A percentile compares a stretch with the other conserved stretches of the same genome.
Conservation (phyloP, 2,797 vertebrate genomes). For the Sebastes diaconus region DNA sequence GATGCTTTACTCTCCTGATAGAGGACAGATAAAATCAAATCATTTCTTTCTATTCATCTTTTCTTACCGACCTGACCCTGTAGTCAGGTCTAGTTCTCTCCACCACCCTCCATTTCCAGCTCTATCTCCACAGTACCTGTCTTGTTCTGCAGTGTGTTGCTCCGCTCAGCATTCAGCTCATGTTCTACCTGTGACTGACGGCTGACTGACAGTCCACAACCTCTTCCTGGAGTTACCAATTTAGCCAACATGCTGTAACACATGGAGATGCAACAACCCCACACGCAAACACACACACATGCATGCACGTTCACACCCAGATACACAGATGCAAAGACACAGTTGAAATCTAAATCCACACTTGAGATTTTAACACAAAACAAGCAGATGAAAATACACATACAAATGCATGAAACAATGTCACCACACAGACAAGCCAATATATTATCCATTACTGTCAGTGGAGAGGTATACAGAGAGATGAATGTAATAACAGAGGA, state of each 20-base stretch:
- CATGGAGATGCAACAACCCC: not conserved
- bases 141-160: conserved; percentile 2
- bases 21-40: not conserved
- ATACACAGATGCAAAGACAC: not conserved
- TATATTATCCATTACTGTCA: not conserved
- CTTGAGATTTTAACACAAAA: not conserved
- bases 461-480: not conserved
- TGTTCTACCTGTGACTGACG: conserved; percentile 29
- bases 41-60: not conserved
- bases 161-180: conserved; percentile 19
- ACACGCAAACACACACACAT: not conserved
- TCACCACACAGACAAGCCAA: not conserved
- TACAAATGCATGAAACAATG: not conserved
- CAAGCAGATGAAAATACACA: not conserved
- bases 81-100: not conserved
- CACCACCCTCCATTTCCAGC: not conserved
- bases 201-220: conserved; percentile 47
- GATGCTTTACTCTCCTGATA: not conserved
- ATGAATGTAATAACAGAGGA: not conserved
- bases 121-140: not conserved
- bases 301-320: not conserved
- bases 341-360: conserved; percentile 8
- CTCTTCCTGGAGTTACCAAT: conserved; percentile 33
- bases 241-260: conserved; percentile 22
- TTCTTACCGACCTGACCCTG: not conserved